Percentiles rank a stretch among this genome's conserved stretches.
phyloP scores from a whole-genome alignment of 2,888 invertebrate species.

The Bombylius discolor region DNA sequence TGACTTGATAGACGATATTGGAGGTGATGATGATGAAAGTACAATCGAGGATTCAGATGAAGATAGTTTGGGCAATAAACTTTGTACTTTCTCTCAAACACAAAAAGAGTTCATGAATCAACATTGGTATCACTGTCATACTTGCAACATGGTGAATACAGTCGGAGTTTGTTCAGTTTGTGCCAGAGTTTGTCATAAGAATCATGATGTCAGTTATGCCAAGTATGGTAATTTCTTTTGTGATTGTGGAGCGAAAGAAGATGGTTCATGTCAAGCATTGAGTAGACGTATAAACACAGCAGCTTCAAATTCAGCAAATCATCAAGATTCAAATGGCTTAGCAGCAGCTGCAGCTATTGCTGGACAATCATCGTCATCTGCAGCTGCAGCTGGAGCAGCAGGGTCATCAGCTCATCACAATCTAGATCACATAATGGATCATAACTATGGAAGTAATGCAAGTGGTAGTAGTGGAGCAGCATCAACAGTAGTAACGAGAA shows the following conservation, averaged over 20 bases:
- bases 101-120: conserved; percentile 97
- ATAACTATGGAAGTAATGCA: conserved; percentile 21
- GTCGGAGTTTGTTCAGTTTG: conserved; percentile 97
- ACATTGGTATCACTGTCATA: conserved; percentile 98
- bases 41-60: conserved; percentile 57
- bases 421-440: conserved; percentile 33
- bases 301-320: background rate
- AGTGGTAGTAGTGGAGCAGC: conserved; percentile 19
- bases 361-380: background rate
- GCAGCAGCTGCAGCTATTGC: conserved; percentile 10
- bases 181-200: conserved; percentile 91
- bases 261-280: conserved; percentile 55
- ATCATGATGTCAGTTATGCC: conserved; percentile 92
- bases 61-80: conserved; percentile 43
- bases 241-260: conserved; percentile 95
- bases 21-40: conserved; percentile 86
- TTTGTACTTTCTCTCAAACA: conserved; percentile 94
- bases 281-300: conserved; percentile 26
- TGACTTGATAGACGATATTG: conserved; percentile 72
- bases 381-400: conserved; percentile 10
- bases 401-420: background rate
- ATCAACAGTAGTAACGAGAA: conserved; percentile 25
- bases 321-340: conserved; percentile 6
- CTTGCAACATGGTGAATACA: conserved; percentile 96
- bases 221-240: conserved; percentile 99